These are phyloP conservation scores for Asobara japonica DNA, from an alignment of 1,140 invertebrate species.

Conservation along the genomic window DNA sequence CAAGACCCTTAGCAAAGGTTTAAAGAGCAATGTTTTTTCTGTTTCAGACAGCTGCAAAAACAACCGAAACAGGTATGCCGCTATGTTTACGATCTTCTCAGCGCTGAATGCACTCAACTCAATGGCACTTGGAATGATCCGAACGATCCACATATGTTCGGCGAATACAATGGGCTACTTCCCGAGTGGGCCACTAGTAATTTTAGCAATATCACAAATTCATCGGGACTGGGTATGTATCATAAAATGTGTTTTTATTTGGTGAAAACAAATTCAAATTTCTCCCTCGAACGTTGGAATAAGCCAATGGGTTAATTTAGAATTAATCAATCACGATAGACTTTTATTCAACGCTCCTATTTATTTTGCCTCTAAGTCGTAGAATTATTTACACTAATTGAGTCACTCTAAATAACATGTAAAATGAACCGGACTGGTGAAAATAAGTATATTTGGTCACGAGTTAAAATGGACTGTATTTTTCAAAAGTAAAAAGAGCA, in stretches of 20 bases:
- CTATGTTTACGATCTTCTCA: constrained; percentile 71
- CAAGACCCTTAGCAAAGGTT: neutral
- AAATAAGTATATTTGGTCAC: no score
- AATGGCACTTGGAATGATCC: constrained; percentile 64
- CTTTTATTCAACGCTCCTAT: no score
- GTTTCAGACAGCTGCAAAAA: constrained; percentile 72
- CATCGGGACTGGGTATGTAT: constrained; percentile 48
- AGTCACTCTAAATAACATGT: no score
- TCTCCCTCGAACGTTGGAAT: no score
- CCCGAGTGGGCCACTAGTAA: constrained; percentile 58
- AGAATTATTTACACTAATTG: no score
- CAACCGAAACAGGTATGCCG: constrained; percentile 75
- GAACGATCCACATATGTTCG: constrained; percentile 56
- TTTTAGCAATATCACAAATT: constrained; percentile 57
- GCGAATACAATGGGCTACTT: constrained; percentile 57
- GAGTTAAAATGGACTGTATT: no score
- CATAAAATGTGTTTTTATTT: neutral
- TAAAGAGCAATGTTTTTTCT: constrained; percentile 30
- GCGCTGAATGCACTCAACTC: constrained; percentile 70
- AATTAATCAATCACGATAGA: no score
- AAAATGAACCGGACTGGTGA: no score
- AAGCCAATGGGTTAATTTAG: no score
- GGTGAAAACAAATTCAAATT: no score
- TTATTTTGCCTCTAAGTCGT: no score
- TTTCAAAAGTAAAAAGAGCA: no score